A percentile compares a stretch with the other conserved stretches of the same genome.
Conservation (phyloP, 2,888 invertebrate species). For the Orchesella flavescens region DNA sequence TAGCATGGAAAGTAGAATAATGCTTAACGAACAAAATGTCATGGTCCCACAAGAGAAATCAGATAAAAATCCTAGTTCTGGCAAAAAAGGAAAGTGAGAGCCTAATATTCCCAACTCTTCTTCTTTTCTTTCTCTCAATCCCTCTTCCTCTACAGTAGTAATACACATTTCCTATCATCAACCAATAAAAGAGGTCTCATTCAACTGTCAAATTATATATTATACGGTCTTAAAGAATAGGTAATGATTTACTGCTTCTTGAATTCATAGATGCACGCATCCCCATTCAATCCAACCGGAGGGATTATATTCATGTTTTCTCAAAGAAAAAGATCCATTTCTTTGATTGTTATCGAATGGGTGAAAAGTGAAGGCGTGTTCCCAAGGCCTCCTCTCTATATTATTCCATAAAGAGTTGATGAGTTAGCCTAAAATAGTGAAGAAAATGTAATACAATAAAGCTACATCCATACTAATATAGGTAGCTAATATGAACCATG, state of each 20-base stretch:
- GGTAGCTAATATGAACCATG: too few species aligned
- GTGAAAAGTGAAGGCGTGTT: too few species aligned
- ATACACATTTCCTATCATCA: background rate
- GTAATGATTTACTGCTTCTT: background rate
- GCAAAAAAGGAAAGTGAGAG: background rate
- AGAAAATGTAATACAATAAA: too few species aligned
- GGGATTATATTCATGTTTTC: too few species aligned
- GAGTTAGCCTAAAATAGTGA: too few species aligned
- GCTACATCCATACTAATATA: too few species aligned
- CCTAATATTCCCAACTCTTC: background rate
- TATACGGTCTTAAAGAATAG: background rate
- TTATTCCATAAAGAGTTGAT: too few species aligned
- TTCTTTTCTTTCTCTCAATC: background rate
- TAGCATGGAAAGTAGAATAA: background rate
- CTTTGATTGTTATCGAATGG: too few species aligned
- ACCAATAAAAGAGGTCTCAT: constrained; percentile 8
- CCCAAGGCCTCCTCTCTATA: too few species aligned
- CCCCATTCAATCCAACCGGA: too few species aligned
- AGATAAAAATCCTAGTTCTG: constrained; percentile 9
- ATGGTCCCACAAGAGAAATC: constrained; percentile 25
- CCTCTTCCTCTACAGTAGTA: background rate
- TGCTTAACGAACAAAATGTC: constrained; percentile 1
- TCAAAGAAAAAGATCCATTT: too few species aligned
- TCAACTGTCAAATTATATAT: constrained; percentile 52
- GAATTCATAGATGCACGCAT: too few species aligned